A percentile compares a stretch with the other conserved stretches of the same genome.
Evolutionary conservation across 2,113 vertebrate species (phyloP).

Genomic region (Syngnathoides biaculeatus): DNA sequence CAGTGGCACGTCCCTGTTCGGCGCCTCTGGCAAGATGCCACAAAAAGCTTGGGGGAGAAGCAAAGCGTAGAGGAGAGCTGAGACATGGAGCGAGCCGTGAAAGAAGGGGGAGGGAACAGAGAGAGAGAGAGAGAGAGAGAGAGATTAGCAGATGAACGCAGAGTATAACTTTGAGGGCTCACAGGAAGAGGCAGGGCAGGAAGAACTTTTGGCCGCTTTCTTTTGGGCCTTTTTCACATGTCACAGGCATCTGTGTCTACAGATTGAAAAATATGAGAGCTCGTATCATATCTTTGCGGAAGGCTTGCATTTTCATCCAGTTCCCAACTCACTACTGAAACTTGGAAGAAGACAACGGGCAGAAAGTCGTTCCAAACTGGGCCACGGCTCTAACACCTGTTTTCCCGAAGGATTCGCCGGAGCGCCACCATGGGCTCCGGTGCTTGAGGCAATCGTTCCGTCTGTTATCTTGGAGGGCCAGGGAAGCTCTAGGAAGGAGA

Average conservation of each 20-base stretch:
- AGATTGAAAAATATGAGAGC: slow-evolving; percentile 3
- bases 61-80: slow-evolving; percentile 20
- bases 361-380: slow-evolving; percentile 28
- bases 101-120: slow-evolving; percentile 31
- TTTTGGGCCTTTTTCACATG: slow-evolving; percentile 32
- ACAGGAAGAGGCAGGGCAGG: slow-evolving; percentile 39
- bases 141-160: slow-evolving; percentile 10
- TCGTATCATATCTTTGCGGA: slow-evolving; percentile 2
- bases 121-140: slow-evolving; percentile 13
- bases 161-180: slow-evolving; percentile 53
- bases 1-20: slow-evolving; percentile 44
- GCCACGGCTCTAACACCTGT: slow-evolving; percentile 43
- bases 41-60: slow-evolving; percentile 45
- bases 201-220: slow-evolving; percentile 45
- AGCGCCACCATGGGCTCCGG: slow-evolving; percentile 35
- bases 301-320: slow-evolving; percentile 47
- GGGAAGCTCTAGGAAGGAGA: slow-evolving; percentile 56
- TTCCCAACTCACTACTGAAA: slow-evolving; percentile 23
- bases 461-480: slow-evolving; percentile 35
- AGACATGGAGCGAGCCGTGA: slow-evolving; percentile 46
- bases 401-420: slow-evolving; percentile 51
- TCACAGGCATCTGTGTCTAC: slow-evolving; percentile 14
- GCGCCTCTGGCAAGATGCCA: slow-evolving; percentile 56
- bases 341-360: slow-evolving; percentile 30
- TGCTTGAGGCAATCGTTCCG: slow-evolving; percentile 42